Conservation (phyloP, 1,140 invertebrate genomes). For the Drosophila nigromelanica region DNA sequence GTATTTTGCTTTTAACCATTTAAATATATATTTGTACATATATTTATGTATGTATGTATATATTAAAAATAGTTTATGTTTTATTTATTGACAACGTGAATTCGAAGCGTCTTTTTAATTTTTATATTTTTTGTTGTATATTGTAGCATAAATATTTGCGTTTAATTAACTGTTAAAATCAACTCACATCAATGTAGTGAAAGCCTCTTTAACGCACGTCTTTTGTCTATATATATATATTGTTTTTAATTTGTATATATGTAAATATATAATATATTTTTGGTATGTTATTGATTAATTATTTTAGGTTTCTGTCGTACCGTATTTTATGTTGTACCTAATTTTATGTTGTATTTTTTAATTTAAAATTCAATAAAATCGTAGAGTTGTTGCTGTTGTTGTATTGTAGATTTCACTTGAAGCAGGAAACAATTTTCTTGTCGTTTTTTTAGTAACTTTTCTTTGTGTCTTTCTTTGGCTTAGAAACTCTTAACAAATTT, state of each 20-base stretch:
- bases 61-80: conserved; percentile 47
- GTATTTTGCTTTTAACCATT: conserved; percentile 5
- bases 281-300: conserved; percentile 33
- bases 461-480: conserved; percentile 12
- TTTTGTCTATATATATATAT: conserved; percentile 27
- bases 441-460: conserved; percentile 37
- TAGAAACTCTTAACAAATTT: conserved; percentile 30
- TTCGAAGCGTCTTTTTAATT: conserved; percentile 43
- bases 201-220: conserved; percentile 44
- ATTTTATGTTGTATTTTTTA: conserved; percentile 2
- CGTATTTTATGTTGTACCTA: conserved; percentile 9
- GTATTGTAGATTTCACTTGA: conserved; percentile 41
- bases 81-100: conserved; percentile 44
- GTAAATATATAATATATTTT: conserved; percentile 20
- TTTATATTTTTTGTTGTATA: conserved; percentile 34
- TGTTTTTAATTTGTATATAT: conserved; percentile 3
- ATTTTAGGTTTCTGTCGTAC: neutral
- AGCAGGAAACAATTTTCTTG: conserved; percentile 35
- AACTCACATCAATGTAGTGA: conserved; percentile 47
- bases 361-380: conserved; percentile 46
- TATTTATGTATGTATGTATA: conserved; percentile 18
- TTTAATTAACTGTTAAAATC: conserved; percentile 35
- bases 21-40: conserved; percentile 28
- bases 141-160: conserved; percentile 47
- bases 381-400: conserved; percentile 29